These are phyloP conservation scores for Cryptomyrus ogoouensis DNA, from an alignment of 2,113 vertebrate genomes.

Conservation along the genomic window DNA sequence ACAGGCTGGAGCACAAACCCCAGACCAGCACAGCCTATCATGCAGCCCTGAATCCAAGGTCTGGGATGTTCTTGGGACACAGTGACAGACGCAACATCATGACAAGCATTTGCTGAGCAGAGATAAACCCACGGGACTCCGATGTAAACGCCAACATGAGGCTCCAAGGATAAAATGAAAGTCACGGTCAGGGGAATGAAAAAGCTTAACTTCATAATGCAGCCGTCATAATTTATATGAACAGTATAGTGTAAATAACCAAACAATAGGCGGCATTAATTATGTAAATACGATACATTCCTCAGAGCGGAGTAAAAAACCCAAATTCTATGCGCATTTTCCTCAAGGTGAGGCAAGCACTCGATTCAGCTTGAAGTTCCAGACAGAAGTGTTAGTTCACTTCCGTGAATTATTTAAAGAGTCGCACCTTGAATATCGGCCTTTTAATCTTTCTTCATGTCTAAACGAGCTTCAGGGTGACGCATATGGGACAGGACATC, in stretches of 20 bases:
- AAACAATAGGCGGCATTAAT: not conserved
- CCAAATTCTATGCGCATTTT: constrained; percentile 32
- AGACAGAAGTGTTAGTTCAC: constrained; percentile 40
- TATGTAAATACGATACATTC: constrained; percentile 13
- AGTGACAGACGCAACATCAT: not conserved
- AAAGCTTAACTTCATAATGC: not conserved
- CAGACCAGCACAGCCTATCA: too few species aligned
- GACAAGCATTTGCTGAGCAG: not conserved
- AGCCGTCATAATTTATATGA: not conserved
- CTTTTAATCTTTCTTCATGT: constrained; percentile 1
- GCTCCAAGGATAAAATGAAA: not conserved
- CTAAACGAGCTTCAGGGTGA: not conserved
- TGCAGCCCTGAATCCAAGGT: not conserved
- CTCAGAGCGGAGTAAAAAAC: constrained; percentile 21
- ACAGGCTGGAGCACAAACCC: not conserved
- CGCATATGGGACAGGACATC: constrained; percentile 11
- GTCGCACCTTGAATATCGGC: not conserved
- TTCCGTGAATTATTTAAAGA: constrained; percentile 34
- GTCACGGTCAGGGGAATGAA: not conserved
- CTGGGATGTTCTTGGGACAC: not conserved
- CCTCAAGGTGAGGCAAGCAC: constrained; percentile 31
- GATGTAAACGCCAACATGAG: not conserved
- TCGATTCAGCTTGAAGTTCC: constrained; percentile 51
- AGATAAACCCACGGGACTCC: not conserved
- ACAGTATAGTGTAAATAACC: not conserved